These are phyloP conservation scores for Actenoides lindsayi DNA, from an alignment of 2,113 vertebrate species.

Conservation along the genomic window DNA sequence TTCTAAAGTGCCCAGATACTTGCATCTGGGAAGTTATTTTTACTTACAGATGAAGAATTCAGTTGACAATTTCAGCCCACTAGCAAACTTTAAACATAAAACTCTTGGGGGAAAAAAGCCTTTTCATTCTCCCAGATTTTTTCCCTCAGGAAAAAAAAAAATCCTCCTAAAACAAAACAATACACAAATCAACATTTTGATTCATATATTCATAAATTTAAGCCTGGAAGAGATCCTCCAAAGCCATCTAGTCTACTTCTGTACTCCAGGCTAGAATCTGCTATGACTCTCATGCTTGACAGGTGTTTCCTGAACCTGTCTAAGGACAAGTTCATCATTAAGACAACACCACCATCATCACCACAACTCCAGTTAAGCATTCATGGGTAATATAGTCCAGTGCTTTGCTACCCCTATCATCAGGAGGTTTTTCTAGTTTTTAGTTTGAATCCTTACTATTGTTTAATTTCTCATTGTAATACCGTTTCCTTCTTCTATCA, in stretches of 20 bases:
- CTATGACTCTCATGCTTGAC: neutral
- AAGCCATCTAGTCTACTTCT: neutral
- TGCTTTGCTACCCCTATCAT: neutral
- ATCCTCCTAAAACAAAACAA: neutral
- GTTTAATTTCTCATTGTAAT: neutral
- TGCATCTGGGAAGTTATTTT: neutral
- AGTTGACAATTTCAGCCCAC: neutral
- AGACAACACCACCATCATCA: neutral
- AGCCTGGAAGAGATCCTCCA: neutral
- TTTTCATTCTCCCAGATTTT: neutral
- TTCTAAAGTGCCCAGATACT: neutral
- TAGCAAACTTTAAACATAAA: neutral
- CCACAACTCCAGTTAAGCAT: neutral
- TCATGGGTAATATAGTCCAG: neutral
- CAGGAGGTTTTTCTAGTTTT: neutral
- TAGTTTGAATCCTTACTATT: neutral
- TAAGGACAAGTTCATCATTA: too few species aligned
- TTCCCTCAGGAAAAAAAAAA: neutral
- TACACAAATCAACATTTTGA: neutral
- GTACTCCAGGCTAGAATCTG: neutral
- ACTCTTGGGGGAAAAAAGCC: neutral
- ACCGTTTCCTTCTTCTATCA: neutral
- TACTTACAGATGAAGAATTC: neutral
- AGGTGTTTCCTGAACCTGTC: neutral
- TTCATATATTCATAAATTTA: neutral